A percentile compares a stretch with the other conserved stretches of the same genome.
phyloP scores from a whole-genome alignment of 2,797 vertebrate genomes.

The Numenius phaeopus region DNA sequence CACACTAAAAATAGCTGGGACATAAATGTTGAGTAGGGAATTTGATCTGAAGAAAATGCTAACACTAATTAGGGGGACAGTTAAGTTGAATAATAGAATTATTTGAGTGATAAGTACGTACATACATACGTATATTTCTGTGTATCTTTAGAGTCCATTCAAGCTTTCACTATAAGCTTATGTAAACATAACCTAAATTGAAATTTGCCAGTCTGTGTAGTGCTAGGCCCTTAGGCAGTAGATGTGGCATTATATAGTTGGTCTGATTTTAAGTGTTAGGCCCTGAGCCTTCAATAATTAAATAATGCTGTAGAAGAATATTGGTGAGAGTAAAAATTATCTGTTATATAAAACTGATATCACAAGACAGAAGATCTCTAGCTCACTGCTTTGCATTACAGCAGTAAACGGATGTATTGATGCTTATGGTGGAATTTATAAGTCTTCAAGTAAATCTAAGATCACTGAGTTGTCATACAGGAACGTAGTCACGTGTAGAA shows the following conservation, averaged over 20 bases:
- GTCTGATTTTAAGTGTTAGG: neutral
- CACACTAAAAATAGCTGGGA: neutral
- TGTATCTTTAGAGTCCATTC: neutral
- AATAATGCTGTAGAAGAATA: neutral
- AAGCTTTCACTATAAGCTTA: neutral
- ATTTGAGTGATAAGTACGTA: neutral
- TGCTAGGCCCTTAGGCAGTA: neutral
- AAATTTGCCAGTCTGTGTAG: neutral
- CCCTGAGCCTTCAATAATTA: neutral
- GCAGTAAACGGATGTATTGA: neutral
- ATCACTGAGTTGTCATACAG: neutral
- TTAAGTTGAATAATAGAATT: neutral
- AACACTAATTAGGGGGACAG: neutral
- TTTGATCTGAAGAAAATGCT: neutral
- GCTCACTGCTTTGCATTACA: neutral
- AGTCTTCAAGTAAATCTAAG: neutral
- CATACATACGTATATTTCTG: neutral
- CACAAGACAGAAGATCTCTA: neutral
- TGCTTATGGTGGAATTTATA: neutral
- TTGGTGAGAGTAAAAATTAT: neutral
- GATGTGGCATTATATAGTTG: neutral
- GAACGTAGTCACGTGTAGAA: fast-evolving
- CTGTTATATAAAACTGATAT: neutral
- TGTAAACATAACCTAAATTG: neutral
- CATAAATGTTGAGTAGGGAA: neutral